A percentile compares a stretch with the other conserved stretches of the same genome.
These are phyloP conservation scores for Taxidea taxus DNA, from an alignment of 2,113 vertebrate species.

Conservation along the genomic window DNA sequence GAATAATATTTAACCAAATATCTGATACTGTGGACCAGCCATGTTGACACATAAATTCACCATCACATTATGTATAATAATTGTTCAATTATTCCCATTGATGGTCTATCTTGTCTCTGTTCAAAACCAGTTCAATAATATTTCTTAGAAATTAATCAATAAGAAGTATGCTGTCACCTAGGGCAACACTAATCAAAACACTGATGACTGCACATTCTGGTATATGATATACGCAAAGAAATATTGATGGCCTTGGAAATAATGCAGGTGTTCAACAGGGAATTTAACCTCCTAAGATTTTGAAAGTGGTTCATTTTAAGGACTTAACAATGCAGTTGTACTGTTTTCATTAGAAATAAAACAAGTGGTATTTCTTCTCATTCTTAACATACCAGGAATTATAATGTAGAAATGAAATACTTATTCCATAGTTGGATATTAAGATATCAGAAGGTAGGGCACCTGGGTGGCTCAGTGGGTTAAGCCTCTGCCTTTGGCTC, in stretches of 20 bases:
- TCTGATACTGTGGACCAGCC: too few relatives aligned
- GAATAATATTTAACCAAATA: not conserved
- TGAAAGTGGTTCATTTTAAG: conserved; percentile 40
- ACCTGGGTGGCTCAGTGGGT: too few relatives aligned
- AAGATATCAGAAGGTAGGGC: not conserved
- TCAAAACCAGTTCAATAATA: conserved; percentile 30
- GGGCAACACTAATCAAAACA: conserved; percentile 60
- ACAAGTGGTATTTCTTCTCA: not conserved
- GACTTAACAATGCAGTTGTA: conserved; percentile 60
- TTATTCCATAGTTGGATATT: not conserved
- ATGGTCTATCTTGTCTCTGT: not conserved
- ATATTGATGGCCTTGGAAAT: conserved; percentile 43
- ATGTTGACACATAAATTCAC: not conserved
- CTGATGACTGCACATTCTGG: conserved; percentile 24
- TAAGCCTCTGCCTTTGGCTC: too few relatives aligned
- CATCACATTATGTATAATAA: fast-evolving
- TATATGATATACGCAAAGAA: conserved; percentile 38
- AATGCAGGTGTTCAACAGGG: conserved; percentile 19
- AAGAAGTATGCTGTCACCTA: conserved; percentile 11
- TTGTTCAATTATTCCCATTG: not conserved
- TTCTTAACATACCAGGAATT: not conserved
- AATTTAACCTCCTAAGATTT: conserved; percentile 36
- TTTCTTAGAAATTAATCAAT: conserved; percentile 48
- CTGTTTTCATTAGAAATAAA: conserved; percentile 28
- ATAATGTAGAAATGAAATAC: not conserved